A percentile compares a stretch with the other conserved stretches of the same genome.
These are phyloP conservation scores for Ecdyonurus torrentis DNA, from an alignment of 2,888 invertebrate genomes.

Conservation along the genomic window DNA sequence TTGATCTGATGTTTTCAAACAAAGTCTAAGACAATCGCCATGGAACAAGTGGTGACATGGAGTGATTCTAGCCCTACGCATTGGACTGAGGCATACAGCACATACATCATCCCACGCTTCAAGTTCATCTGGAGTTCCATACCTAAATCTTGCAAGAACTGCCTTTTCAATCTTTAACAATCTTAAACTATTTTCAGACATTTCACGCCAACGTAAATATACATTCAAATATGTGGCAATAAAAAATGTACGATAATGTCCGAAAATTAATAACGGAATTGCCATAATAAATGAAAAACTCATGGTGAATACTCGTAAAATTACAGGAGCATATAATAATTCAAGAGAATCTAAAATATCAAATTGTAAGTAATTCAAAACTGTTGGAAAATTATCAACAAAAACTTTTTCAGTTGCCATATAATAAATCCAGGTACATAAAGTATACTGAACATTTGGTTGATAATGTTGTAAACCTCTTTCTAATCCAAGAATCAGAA, in stretches of 20 bases:
- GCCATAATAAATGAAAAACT: conserved; percentile 37
- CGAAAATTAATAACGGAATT: conserved; percentile 34
- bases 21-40: conserved; percentile 54
- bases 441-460: conserved; percentile 46
- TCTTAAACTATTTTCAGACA: conserved; percentile 35
- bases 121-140: conserved; percentile 48
- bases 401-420: conserved; percentile 52
- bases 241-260: conserved; percentile 38
- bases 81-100: conserved; percentile 53
- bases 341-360: conserved; percentile 55
- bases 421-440: conserved; percentile 50
- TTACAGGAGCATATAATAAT: conserved; percentile 46
- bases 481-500: conserved; percentile 55
- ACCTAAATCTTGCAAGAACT: conserved; percentile 28
- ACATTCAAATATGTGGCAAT: conserved; percentile 46
- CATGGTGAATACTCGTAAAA: conserved; percentile 41
- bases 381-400: conserved; percentile 42
- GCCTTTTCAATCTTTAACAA: conserved; percentile 40
- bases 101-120: conserved; percentile 57
- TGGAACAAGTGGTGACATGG: conserved; percentile 69
- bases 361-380: conserved; percentile 38
- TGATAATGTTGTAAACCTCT: conserved; percentile 57
- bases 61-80: conserved; percentile 55
- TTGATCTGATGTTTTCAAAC: conserved; percentile 47
- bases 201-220: conserved; percentile 44